These are phyloP conservation scores for Passer montanus DNA, from an alignment of 2,113 vertebrate genomes.

Conservation along the genomic window DNA sequence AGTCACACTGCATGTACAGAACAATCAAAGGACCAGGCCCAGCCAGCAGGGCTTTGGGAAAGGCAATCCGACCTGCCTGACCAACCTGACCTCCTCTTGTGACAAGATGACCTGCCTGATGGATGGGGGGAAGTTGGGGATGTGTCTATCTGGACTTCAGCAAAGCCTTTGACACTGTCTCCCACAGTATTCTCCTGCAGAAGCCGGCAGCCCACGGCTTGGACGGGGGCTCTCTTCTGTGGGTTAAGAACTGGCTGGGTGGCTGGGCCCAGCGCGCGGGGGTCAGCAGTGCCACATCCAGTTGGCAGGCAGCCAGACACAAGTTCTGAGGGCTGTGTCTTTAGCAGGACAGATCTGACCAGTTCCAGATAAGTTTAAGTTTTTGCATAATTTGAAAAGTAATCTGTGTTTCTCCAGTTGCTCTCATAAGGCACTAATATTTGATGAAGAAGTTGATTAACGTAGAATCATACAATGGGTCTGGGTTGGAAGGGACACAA, in stretches of 20 bases:
- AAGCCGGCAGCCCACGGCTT: not conserved
- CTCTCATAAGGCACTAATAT: not conserved
- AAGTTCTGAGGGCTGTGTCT: not conserved
- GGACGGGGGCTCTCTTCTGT: fast-evolving
- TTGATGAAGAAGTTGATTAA: not conserved
- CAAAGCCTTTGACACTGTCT: not conserved
- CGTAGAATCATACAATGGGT: not conserved
- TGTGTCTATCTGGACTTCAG: not conserved
- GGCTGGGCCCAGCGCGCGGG: fast-evolving
- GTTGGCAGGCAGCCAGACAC: fast-evolving
- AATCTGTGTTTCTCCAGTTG: not conserved
- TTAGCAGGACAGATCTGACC: not conserved
- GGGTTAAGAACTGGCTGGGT: too few species aligned
- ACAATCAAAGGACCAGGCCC: not conserved
- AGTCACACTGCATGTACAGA: too few species aligned
- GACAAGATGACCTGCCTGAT: too few species aligned
- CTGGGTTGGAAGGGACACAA: not conserved
- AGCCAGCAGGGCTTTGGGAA: not conserved
- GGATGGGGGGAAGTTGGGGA: not conserved
- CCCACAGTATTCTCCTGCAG: not conserved
- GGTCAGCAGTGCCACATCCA: not conserved
- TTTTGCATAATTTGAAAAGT: not conserved
- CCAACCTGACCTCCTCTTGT: not conserved
- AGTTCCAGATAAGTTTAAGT: not conserved
- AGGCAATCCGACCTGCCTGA: too few species aligned